Base-by-base conservation (phyloP, 1,140 invertebrate species). In the Portunus trituberculatus region DNA sequence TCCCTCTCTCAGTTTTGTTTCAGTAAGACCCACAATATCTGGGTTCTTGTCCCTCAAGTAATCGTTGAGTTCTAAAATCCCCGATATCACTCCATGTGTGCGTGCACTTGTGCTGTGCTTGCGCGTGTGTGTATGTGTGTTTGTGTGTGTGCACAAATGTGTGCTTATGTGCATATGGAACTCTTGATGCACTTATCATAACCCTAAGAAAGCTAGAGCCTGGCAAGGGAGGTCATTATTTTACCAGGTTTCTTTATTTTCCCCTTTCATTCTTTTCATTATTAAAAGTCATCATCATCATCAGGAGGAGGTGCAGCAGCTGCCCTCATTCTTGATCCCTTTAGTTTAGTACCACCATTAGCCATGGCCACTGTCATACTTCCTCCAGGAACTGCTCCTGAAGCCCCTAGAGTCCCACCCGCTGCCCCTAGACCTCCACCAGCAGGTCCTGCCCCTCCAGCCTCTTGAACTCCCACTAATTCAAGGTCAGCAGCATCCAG, bases 401-500 rank as follows among this genome's bases (percentile, higher is more conserved):
- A 83, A 32, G 84, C 89, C n/a, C 76, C 95, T 25, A 86, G 93
- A 20, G 59, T 32, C 0, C 86, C 83, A 39, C 89, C 92, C 67
- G 14, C 20, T 8, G 52, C 52, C 52, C 52, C 52, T 59, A 59
- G 16, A 8, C 83, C 92, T n/a, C 95, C 87, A 12, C 92, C 76
- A 25, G 84, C 95, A n/a, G 83, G 84, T 25, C 82, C 76, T 16
- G 83, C 52, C 31, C 52, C 95, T n/a, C 82, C 92, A 52, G 91
- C 89, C 39, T 88, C 95, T 20, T 82, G 88, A 28, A 67, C 59
- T 1, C 86, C 83, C 67, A 76, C 92, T 10, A 95, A 39, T 20
- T 94, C 93, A 14, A 94, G 14, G 39, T 94, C 93, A n/a, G 52
- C 46, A 4, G 52, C 88, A 31, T 94, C 93, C 20, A 94, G 93